Evolutionary conservation across 2,113 vertebrate genomes (phyloP), one percentile per base, ranked within the genome.

Genomic region (Solea solea): DNA sequence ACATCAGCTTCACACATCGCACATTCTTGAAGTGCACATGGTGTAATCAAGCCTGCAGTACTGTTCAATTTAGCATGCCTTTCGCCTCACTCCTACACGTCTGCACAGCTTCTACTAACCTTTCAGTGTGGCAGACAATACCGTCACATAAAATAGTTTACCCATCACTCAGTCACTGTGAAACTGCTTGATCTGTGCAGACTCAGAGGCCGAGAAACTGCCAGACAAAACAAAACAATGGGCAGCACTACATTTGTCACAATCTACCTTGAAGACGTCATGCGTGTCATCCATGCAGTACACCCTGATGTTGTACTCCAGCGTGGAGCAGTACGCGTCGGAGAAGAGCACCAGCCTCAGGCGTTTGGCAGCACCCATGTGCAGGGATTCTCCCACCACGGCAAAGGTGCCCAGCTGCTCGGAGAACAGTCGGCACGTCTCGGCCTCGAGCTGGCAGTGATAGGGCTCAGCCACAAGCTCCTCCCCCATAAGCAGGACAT

Each of bases 281-380:
- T 96, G 96, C 5, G 97, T 97, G 93, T 99, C 97, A 0, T 97
- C 96, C 87, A 98, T 96, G 91, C 98, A 99, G 93, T 99, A 99
- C 61, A 99, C 95, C 0, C 98, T 95, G 92, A 99, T 95, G 93
- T 94, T 97, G 93, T 99, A 99, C 90, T 99, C 98, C 0, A 99
- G 94, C 0, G 97, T 96, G 62, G 95, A 95, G 88, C 98, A 99
- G 90, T 96, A 95, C 8, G 95, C 81, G 0, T 98, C 97, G 0
- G 97, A 97, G 3, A 99, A 99, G 75, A 99, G 96, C 67, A 98
- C 95, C 86, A 99, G 94, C 83, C 96, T 95, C 78, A 99, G 96
- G 76, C 98, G 96, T 87, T 99, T 99, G 90, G 96, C 94, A 1
- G 98, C 97, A 0, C 95, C 95, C 95, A 98, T 96, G 78, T 96